Evolutionary conservation across 2,888 invertebrate species (phyloP).

Genomic region (Nyleta sp.): DNA sequence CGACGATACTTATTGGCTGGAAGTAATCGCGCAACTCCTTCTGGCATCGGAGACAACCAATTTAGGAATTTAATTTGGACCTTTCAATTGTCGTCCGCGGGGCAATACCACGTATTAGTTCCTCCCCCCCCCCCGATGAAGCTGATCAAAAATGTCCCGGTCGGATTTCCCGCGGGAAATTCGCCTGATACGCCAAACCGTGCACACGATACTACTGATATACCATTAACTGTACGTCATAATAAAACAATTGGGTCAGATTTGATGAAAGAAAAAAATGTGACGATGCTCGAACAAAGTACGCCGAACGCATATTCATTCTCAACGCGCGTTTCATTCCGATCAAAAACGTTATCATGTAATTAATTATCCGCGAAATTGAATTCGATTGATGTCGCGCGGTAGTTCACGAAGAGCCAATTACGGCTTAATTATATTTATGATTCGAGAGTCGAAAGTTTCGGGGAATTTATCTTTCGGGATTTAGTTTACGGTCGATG

Average conservation of each 20-base stretch:
- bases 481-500: too few species aligned
- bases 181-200: conserved; percentile 27
- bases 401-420: background rate
- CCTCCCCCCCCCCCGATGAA: conserved; percentile 22
- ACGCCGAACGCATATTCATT: background rate
- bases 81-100: conserved; percentile 12
- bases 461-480: too few species aligned
- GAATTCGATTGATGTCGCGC: conserved; percentile 5
- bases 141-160: conserved; percentile 48
- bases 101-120: conserved; percentile 29
- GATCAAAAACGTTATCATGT: conserved; percentile 3
- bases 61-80: conserved; percentile 31
- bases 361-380: conserved; percentile 19
- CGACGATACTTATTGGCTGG: too few species aligned
- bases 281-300: background rate
- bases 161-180: conserved; percentile 44
- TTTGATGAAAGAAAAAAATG: conserved; percentile 30
- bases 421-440: background rate
- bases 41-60: conserved; percentile 9
- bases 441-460: too few species aligned
- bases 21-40: too few species aligned
- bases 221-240: conserved; percentile 20
- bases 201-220: conserved; percentile 44
- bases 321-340: background rate
- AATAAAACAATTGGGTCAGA: conserved; percentile 45